These are phyloP conservation scores for Cerastis leucographa DNA, from an alignment of 2,888 invertebrate genomes.

Conservation along the genomic window DNA sequence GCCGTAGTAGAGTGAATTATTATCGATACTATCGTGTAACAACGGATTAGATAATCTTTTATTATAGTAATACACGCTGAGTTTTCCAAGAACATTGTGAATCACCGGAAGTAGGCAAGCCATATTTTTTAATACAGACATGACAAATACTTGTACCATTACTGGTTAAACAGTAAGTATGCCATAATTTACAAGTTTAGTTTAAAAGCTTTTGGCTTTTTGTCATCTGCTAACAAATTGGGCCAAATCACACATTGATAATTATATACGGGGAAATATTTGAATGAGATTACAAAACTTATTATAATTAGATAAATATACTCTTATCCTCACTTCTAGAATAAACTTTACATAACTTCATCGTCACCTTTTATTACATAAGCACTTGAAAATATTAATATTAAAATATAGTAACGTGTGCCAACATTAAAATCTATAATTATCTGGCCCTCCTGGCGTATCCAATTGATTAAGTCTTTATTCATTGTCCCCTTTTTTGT, in stretches of 20 bases:
- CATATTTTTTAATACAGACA: conserved; percentile 57
- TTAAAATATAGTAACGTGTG: conserved; percentile 9
- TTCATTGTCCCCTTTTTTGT: conserved; percentile 31
- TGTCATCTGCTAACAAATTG: conserved; percentile 2
- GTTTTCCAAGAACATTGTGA: conserved; percentile 64
- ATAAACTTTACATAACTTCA: conserved; percentile 15
- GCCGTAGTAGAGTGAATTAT: conserved; percentile 33
- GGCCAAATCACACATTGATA: conserved; percentile 11
- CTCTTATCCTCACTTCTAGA: not conserved
- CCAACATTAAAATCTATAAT: conserved; percentile 24
- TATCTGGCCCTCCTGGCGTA: conserved; percentile 13
- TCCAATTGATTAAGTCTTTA: conserved; percentile 42
- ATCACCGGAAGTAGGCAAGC: conserved; percentile 68
- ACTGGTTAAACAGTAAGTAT: conserved; percentile 40
- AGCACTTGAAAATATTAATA: conserved; percentile 27
- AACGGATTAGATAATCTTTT: conserved; percentile 65
- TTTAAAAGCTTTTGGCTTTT: conserved; percentile 35
- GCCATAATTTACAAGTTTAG: conserved; percentile 36
- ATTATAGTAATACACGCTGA: conserved; percentile 43
- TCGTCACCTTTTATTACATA: conserved; percentile 16
- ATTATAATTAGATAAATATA: conserved; percentile 9
- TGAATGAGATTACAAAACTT: conserved; percentile 17
- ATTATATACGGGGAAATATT: not conserved
- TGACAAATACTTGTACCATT: conserved; percentile 53
- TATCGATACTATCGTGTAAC: conserved; percentile 48